A percentile compares a stretch with the other conserved stretches of the same genome.
Evolutionary conservation across 2,888 invertebrate species (phyloP).

Genomic region (Leucophora obtusa): DNA sequence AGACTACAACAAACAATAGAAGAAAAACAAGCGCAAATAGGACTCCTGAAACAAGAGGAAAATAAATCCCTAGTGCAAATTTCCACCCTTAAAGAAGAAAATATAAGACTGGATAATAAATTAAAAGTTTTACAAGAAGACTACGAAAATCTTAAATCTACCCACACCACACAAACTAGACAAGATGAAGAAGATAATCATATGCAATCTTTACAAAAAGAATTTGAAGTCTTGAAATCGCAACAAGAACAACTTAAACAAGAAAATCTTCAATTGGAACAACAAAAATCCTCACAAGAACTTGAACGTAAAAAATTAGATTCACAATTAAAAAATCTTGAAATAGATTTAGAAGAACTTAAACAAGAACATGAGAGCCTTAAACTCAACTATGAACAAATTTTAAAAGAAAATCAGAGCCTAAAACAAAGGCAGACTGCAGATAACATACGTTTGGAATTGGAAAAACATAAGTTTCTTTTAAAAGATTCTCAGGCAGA

Average conservation of each 20-base stretch:
- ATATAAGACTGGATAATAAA: slow-evolving; percentile 72
- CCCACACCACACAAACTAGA: slow-evolving; percentile 47
- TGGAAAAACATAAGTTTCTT: slow-evolving; percentile 80
- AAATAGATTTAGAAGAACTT: slow-evolving; percentile 79
- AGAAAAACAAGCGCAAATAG: slow-evolving; percentile 72
- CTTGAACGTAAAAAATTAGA: slow-evolving; percentile 79
- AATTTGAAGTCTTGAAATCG: slow-evolving; percentile 75
- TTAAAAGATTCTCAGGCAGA: slow-evolving; percentile 81
- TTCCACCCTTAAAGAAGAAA: slow-evolving; percentile 74
- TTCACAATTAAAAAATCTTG: slow-evolving; percentile 79
- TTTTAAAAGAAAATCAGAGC: slow-evolving; percentile 70
- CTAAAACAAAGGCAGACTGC: slow-evolving; percentile 66
- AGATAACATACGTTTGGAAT: slow-evolving; percentile 74
- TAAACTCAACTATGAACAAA: slow-evolving; percentile 69
- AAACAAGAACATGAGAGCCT: slow-evolving; percentile 73
- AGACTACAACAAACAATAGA: slow-evolving; percentile 76
- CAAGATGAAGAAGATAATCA: slow-evolving; percentile 52
- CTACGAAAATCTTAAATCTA: slow-evolving; percentile 73
- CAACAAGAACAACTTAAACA: slow-evolving; percentile 75
- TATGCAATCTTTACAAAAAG: slow-evolving; percentile 60
- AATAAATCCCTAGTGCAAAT: slow-evolving; percentile 75
- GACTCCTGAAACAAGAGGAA: slow-evolving; percentile 73
- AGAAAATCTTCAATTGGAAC: slow-evolving; percentile 76
- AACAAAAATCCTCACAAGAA: slow-evolving; percentile 74
- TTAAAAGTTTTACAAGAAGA: slow-evolving; percentile 75